Evolutionary conservation across 2,888 invertebrate genomes (phyloP).

Genomic region (Epiblema foenella): DNA sequence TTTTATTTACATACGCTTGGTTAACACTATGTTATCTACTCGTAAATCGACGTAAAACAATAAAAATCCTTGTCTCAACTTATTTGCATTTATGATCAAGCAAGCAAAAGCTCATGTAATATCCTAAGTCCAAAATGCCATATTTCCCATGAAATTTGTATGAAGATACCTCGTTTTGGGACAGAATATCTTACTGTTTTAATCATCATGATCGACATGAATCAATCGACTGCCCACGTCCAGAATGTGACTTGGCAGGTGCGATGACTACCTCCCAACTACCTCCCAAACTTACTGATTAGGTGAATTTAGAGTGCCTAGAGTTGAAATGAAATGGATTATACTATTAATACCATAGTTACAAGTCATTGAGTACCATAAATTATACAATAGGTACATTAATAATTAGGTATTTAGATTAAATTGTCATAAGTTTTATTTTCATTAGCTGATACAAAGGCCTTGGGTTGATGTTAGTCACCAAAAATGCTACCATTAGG

Average conservation of each 20-base stretch:
- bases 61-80: conserved; percentile 8
- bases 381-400: no score
- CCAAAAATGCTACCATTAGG: background rate
- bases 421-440: no score
- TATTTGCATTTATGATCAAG: conserved; percentile 24
- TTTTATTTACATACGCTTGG: conserved; percentile 1
- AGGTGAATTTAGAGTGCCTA: background rate
- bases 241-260: conserved; percentile 4
- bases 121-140: background rate
- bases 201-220: conserved; percentile 12
- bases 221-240: conserved; percentile 20
- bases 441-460: background rate
- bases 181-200: background rate
- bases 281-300: background rate
- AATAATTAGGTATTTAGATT: no score
- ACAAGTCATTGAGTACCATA: no score
- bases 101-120: conserved; percentile 3
- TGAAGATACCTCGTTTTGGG: background rate
- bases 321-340: no score
- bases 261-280: conserved; percentile 2
- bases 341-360: no score
- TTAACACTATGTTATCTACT: conserved; percentile 12
- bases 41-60: conserved; percentile 16
- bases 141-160: background rate
- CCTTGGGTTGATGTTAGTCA: background rate